phyloP scores from a whole-genome alignment of 1,140 invertebrate species.

The Hypothenemus hampei region DNA sequence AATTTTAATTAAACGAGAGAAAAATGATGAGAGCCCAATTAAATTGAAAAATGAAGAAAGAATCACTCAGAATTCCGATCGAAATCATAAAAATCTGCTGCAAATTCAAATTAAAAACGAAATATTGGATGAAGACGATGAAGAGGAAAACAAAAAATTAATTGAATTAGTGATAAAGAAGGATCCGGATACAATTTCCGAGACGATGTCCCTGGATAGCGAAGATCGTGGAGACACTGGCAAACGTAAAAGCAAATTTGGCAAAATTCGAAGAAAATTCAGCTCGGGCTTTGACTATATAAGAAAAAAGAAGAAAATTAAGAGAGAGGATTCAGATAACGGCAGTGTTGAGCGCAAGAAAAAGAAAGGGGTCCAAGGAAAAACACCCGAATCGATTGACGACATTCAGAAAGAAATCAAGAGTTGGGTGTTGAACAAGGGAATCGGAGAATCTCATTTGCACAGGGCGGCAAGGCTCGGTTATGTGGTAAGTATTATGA shows the following conservation, averaged over 20 bases:
- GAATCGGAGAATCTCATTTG: constrained; percentile 85
- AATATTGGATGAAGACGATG: constrained; percentile 34
- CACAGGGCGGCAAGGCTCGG: constrained; percentile 85
- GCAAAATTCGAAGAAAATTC: constrained; percentile 56
- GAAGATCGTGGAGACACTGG: constrained; percentile 38
- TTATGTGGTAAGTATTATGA: constrained; percentile 76
- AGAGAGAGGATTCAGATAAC: constrained; percentile 49
- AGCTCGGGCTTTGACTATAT: constrained; percentile 84
- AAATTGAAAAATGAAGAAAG: constrained; percentile 11
- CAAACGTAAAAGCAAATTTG: constrained; percentile 50
- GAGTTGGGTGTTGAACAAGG: constrained; percentile 88
- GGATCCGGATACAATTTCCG: constrained; percentile 35
- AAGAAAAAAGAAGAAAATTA: constrained; percentile 73
- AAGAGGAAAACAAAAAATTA: constrained; percentile 26
- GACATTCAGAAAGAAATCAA: constrained; percentile 83
- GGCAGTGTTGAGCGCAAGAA: constrained; percentile 34
- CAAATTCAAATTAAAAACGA: constrained; percentile 24
- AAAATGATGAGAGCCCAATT: not conserved
- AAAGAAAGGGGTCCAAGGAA: constrained; percentile 39
- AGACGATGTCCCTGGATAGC: constrained; percentile 39
- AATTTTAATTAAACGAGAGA: constrained; percentile 32
- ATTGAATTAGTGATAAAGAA: constrained; percentile 25
- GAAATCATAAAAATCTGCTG: not conserved
- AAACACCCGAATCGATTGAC: constrained; percentile 62
- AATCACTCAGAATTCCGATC: not conserved